Evolutionary conservation across 2,888 invertebrate species (phyloP), one percentile per base, ranked within the genome.

Genomic region (Eupithecia tripunctaria): DNA sequence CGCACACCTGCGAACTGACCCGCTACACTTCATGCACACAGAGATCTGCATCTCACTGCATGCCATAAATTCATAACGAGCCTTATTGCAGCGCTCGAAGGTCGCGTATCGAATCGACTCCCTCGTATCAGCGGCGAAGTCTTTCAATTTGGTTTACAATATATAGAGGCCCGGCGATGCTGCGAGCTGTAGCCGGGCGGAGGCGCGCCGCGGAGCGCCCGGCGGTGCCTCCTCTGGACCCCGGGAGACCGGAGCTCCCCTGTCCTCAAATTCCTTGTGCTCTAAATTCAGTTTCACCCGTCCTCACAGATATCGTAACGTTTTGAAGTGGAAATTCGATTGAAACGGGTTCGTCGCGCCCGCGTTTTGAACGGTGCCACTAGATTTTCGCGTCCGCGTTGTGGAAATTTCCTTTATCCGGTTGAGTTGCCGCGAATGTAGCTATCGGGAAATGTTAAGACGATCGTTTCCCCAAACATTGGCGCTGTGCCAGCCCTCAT

Each of bases 361-460:
- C 82, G 81, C 78, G 82, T 81, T 81, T 79, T 80, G 80, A 81
- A 81, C 81, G 68, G 62, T 64, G 38, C 64, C 80, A 72, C 78
- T 79, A 77, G 79, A 83, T 82, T 82, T 85, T 82, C 83, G 81
- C 82, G 85, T 82, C 81, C 86, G 87, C 86, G 85, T 87, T 85
- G 89, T 88, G 85, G 82, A 89, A 89, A 87, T 82, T 89, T 89
- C 82, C 83, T 84, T 87, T 85, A 83, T 84, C 83, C 86, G 87
- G 82, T 87, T 83, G 85, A 83, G 82, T 87, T 85, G 82, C 82
- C 83, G 85, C 84, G 85, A 89, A 87, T 86, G 86, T 86, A 88
- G 86, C 86, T 89, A 90, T 88, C 86, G 86, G 85, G 84, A 85
- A 86, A 86, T 86, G 87, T 85, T 85, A 86, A 89, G 86, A 87